Base-by-base conservation (phyloP, 2,113 vertebrate genomes). In the Ploceus nigricollis region DNA sequence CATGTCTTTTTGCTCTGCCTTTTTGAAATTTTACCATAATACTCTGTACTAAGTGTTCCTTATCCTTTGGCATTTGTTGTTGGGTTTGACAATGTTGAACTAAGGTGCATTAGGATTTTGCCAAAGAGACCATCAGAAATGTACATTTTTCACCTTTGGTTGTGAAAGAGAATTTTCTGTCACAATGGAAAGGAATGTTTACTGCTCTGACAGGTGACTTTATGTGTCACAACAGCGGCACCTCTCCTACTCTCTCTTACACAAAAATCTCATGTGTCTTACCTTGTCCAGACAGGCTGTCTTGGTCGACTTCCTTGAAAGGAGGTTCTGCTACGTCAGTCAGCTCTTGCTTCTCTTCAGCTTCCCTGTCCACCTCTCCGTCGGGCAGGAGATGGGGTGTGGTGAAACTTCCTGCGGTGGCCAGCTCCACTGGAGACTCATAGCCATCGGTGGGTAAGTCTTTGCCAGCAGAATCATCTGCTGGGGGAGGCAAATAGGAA, bases 381-480 rank as follows among this genome's bases (percentile, higher is more conserved):
- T 28, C 11, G 10, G 82, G 61, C 39, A 92, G 87, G n/a, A 94
- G 33, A 6, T 13, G 15, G 33, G 81, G 17, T 6, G 42, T 33
- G 25, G 45, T 58, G 51, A 82, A 68, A n/a, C 44, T 79, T 1
- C 40, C 76, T 3, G 51, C 33, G 5, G 91, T 53, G 35, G 10
- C 42, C 53, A 48, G 90, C 58, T 92, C 92, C 10, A 2, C 27
- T 28, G 81, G 48, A 75, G 90, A 9, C 76, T 40, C 82, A 9
- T 50, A 84, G 53, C 20, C 87, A 6, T 21, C n/a, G 0, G 92
- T 80, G 69, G 61, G 71, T 4, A 75, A 77, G 64, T 95, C 94
- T 58, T 60, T 93, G 94, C 76, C 87, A 53, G 82, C 87, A 87
- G 91, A 95, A 47, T 68, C 93, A 23, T 94, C 96, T 82, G 89